Evolutionary conservation across 2,797 vertebrate genomes (phyloP).

Genomic region (Malacoctenus gilli): DNA sequence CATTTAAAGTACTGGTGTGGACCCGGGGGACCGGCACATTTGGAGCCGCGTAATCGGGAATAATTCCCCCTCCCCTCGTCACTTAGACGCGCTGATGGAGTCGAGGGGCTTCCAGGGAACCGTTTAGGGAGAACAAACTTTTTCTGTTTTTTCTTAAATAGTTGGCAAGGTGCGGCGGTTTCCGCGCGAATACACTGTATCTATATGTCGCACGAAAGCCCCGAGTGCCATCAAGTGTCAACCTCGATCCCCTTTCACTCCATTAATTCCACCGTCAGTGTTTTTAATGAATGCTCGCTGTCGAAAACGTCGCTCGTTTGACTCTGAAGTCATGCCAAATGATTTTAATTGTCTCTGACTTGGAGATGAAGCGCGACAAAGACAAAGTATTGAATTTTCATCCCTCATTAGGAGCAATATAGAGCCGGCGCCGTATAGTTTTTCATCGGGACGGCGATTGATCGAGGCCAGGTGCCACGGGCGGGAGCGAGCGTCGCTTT

Average conservation of each 20-base stretch:
- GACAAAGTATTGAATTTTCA: constrained; percentile 47
- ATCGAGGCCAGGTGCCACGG: constrained; percentile 33
- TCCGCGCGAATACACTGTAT: not conserved
- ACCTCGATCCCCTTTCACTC: constrained; percentile 29
- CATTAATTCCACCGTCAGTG: constrained; percentile 44
- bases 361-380: constrained; percentile 51
- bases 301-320: constrained; percentile 47
- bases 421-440: constrained; percentile 16
- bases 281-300: constrained; percentile 60
- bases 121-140: constrained; percentile 5
- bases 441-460: constrained; percentile 45
- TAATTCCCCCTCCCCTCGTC: constrained; percentile 20
- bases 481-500: constrained; percentile 9
- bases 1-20: constrained; percentile 35
- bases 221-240: constrained; percentile 17
- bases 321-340: constrained; percentile 46
- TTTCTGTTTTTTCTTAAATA: no score
- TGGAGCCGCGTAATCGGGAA: constrained; percentile 52
- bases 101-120: constrained; percentile 6
- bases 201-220: constrained; percentile 20
- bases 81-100: constrained; percentile 11
- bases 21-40: constrained; percentile 11
- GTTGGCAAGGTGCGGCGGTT: constrained; percentile 35
- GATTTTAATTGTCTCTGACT: constrained; percentile 64
- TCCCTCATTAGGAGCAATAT: constrained; percentile 41